Evolutionary conservation across 2,797 vertebrate species (phyloP).

Genomic region (Leptatherina wallacei): DNA sequence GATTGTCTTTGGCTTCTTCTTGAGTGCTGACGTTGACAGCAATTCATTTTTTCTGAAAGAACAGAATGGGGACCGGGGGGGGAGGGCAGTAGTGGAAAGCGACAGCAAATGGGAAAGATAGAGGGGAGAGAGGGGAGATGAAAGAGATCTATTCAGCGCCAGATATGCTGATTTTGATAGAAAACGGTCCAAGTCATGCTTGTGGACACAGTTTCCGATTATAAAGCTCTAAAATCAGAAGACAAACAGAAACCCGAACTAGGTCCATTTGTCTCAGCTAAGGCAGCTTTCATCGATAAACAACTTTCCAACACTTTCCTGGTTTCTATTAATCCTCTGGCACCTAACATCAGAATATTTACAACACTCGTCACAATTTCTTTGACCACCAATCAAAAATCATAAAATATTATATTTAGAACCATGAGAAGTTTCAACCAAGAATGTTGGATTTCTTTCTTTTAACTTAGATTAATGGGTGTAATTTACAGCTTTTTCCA

Average conservation of each 20-base stretch:
- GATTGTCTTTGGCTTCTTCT: constrained; percentile 32
- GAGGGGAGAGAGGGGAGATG: constrained; percentile 4
- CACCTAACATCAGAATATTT: not conserved
- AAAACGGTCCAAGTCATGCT: not conserved
- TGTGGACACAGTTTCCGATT: not conserved
- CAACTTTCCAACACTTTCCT: not conserved
- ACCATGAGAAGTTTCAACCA: not conserved
- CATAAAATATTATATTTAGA: not conserved
- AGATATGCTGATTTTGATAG: not conserved
- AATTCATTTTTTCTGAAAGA: constrained; percentile 12
- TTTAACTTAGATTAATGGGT: not conserved
- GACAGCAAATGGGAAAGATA: not conserved
- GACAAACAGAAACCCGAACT: constrained; percentile 3
- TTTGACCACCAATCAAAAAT: not conserved
- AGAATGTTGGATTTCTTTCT: not conserved
- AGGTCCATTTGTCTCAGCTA: not conserved
- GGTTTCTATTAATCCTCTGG: not conserved
- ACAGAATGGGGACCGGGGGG: not conserved
- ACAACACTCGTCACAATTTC: not conserved
- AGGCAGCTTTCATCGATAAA: not conserved
- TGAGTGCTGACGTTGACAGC: constrained; percentile 23
- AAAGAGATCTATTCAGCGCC: not conserved
- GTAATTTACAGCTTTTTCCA: not conserved
- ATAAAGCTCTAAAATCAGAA: not conserved
- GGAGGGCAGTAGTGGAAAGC: not conserved